Evolutionary conservation across 2,113 vertebrate genomes (phyloP), one percentile per base, ranked within the genome.

Genomic region (Trogon melanurus): DNA sequence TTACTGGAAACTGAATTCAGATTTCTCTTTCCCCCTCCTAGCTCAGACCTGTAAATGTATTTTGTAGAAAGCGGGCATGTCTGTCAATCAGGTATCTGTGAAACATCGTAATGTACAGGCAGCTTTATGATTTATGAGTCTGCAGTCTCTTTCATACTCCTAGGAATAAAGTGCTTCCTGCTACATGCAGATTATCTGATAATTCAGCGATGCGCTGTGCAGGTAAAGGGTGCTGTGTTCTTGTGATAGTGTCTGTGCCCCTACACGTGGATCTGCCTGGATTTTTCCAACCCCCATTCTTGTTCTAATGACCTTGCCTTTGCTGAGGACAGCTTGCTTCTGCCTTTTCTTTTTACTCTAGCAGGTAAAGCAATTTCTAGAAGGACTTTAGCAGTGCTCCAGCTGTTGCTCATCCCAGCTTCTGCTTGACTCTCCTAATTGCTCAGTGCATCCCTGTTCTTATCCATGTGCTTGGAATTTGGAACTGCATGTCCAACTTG

Each of bases 361-460:
- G 51, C 82, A 96, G 75, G 79, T 93, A 90, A 96, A 93, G 88
- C 64, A 82, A 91, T 95, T 89, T 93, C 94, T 95, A 66, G 60
- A 93, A 95, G 95, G 88, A 91, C 88, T 92, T 96, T 18, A 92
- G 70, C 69, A 72, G 76, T 32, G 73, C 85, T 94, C 88, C 95
- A 90, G 82, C 85, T 94, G 91, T 85, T 92, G 66, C 71, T 89
- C 58, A 65, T 96, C 84, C 58, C 80, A 91, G 74, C 78, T 93
- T 90, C 72, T 90, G 38, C 94, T 88, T 90, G 90, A 88, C 90
- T 95, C 74, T 94, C 79, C 93, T 94, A 97, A 95, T 96, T 96
- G 95, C 93, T 97, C 90, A 93, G 88, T 91, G 88, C 88, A 41
- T 95, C 92, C 92, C 90, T 67, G 36, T 78, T 96, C 95, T 91